phyloP scores from a whole-genome alignment of 2,888 invertebrate genomes.

The Hofmannophila pseudospretella region DNA sequence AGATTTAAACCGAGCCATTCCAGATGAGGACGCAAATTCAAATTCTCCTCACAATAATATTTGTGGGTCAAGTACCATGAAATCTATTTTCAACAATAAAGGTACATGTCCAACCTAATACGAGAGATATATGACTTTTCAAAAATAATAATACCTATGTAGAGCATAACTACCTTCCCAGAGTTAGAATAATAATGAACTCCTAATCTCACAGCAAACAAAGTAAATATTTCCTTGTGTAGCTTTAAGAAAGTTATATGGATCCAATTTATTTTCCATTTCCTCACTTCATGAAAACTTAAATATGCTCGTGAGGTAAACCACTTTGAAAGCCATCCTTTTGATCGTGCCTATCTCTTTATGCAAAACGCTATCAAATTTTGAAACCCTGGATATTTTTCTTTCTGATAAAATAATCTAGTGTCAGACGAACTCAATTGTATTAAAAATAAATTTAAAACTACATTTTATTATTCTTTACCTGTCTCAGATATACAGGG shows the following conservation, averaged over 20 bases:
- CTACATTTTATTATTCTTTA: no score
- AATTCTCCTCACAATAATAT: no score
- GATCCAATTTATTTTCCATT: conserved; percentile 77
- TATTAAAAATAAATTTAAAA: no score
- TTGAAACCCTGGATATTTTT: conserved; percentile 39
- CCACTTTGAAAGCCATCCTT: conserved; percentile 73
- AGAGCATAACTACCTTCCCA: conserved; percentile 21
- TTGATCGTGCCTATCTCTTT: conserved; percentile 71
- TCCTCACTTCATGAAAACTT: conserved; percentile 76
- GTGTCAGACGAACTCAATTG: not conserved
- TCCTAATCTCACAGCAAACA: conserved; percentile 45
- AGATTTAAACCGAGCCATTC: no score
- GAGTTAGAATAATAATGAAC: conserved; percentile 32
- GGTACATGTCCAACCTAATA: no score
- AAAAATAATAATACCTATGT: no score
- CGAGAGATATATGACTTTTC: no score
- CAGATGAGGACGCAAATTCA: no score
- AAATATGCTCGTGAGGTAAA: conserved; percentile 74
- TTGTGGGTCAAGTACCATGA: no score
- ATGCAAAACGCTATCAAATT: conserved; percentile 69
- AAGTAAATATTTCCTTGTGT: conserved; percentile 62
- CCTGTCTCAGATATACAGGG: no score
- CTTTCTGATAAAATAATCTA: conserved; percentile 16
- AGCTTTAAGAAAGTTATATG: conserved; percentile 70
- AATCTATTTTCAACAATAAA: no score